Conservation (phyloP, 1,140 invertebrate genomes). For the Sinonovacula constricta region DNA sequence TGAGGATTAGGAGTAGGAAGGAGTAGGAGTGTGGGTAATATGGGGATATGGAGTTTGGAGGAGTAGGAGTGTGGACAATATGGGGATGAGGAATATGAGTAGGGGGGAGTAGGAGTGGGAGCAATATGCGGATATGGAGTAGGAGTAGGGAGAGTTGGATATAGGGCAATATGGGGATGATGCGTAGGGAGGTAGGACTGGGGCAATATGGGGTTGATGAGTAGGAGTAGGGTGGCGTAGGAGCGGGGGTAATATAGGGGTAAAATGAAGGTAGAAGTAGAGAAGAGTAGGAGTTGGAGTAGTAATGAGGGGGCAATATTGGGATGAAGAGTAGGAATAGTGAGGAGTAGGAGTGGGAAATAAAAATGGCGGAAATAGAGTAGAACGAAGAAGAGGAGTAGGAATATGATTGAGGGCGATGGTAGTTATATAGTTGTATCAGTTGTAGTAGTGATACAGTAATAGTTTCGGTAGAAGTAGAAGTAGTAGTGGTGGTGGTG, state of each 20-base stretch:
- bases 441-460: too few relatives aligned
- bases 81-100: too few relatives aligned
- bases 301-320: not conserved
- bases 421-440: too few relatives aligned
- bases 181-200: conserved; percentile 8
- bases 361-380: conserved; percentile 3
- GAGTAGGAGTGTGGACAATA: too few relatives aligned
- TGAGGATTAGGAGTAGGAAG: too few relatives aligned
- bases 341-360: conserved; percentile 22
- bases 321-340: conserved; percentile 14
- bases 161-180: conserved; percentile 14
- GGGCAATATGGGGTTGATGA: not conserved
- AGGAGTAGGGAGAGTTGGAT: conserved; percentile 25
- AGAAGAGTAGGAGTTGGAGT: conserved; percentile 7
- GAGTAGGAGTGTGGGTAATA: too few relatives aligned
- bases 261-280: not conserved
- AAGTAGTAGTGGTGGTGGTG: conserved; percentile 26
- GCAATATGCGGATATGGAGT: too few relatives aligned
- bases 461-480: conserved; percentile 30
- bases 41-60: too few relatives aligned
- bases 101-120: too few relatives aligned
- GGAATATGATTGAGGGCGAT: conserved; percentile 28
- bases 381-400: too few relatives aligned
- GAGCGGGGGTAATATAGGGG: conserved; percentile 5
- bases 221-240: conserved; percentile 8